A percentile compares a stretch with the other conserved stretches of the same genome.
phyloP scores from a whole-genome alignment of 2,113 vertebrate species.

The Antigone vipio region DNA sequence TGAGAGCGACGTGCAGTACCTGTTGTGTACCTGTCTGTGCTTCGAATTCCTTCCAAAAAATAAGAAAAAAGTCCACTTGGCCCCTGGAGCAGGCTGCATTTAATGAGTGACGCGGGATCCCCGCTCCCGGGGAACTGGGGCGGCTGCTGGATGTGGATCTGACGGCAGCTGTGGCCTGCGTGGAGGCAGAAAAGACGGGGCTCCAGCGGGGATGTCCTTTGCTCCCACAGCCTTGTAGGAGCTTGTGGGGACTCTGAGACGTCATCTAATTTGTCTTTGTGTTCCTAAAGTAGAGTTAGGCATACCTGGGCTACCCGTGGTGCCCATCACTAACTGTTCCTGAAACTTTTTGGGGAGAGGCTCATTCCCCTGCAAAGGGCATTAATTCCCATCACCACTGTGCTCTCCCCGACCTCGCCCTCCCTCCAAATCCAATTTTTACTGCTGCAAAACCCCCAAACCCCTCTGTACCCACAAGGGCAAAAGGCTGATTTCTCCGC shows the following conservation, averaged over 20 bases:
- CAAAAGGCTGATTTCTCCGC: not conserved
- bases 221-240: not conserved
- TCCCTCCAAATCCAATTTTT: not conserved
- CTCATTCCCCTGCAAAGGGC: not conserved
- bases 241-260: not conserved
- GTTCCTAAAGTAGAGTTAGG: not conserved
- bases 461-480: not conserved
- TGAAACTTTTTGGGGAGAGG: not conserved
- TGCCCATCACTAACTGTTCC: not conserved
- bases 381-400: not conserved
- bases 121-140: no score
- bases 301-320: no score
- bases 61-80: no score
- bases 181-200: no score
- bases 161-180: not conserved
- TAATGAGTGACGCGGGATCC: not conserved
- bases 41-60: not conserved
- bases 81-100: not conserved
- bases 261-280: rapidly evolving
- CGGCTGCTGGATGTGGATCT: not conserved
- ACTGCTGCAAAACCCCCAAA: not conserved
- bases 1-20: not conserved
- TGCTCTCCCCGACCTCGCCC: not conserved
- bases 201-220: not conserved
- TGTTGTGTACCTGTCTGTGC: not conserved